These are phyloP conservation scores for Acronicta leporina DNA, from an alignment of 2,888 invertebrate genomes.

Conservation along the genomic window DNA sequence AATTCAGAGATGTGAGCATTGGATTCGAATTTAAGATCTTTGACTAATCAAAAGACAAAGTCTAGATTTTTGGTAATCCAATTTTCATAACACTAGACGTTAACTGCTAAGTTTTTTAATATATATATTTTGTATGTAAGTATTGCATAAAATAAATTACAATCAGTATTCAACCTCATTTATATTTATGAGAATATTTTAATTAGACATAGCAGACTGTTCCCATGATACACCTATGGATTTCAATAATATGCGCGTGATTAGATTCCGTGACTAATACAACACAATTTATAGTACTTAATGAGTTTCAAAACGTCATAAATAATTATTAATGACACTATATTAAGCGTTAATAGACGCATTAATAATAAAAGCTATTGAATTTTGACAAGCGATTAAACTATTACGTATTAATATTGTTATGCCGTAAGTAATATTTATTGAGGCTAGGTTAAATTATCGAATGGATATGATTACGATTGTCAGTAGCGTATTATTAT, in stretches of 20 bases:
- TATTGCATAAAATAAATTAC: constrained; percentile 5
- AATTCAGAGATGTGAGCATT: too few relatives aligned
- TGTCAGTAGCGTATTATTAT: too few relatives aligned
- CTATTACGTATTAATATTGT: constrained; percentile 23
- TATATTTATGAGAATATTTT: constrained; percentile 45
- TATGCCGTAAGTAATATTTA: constrained; percentile 15
- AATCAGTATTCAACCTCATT: constrained; percentile 21
- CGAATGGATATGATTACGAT: neutral
- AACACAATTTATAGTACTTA: constrained; percentile 35
- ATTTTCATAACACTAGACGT: too few relatives aligned
- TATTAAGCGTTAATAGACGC: constrained; percentile 37
- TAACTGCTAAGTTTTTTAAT: too few relatives aligned
- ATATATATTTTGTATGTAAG: too few relatives aligned
- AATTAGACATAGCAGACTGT: constrained; percentile 37
- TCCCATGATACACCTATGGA: constrained; percentile 13
- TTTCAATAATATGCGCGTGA: constrained; percentile 21
- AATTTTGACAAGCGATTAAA: constrained; percentile 42
- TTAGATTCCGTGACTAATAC: constrained; percentile 40
- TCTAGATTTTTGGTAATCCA: too few relatives aligned
- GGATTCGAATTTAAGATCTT: too few relatives aligned
- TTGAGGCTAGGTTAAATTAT: neutral
- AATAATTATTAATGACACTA: constrained; percentile 31
- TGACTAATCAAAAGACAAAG: too few relatives aligned
- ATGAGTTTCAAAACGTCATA: constrained; percentile 38
- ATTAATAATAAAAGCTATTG: constrained; percentile 33